Conservation (phyloP, 2,113 vertebrate species). For the Phylloscopus whistleri region DNA sequence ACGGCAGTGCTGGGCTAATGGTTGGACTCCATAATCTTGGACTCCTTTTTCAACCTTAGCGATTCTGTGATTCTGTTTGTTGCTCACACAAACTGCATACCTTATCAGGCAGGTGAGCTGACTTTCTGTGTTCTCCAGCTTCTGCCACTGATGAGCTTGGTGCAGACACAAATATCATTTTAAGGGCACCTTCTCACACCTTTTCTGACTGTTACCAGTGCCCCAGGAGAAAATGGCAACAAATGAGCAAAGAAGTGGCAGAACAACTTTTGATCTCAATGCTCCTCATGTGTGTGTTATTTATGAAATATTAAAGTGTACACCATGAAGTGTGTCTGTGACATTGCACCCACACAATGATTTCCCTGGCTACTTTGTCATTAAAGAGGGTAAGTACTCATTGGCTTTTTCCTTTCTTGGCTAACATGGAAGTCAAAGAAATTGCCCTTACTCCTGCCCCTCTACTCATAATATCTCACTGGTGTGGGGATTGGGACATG, state of each 20-base stretch:
- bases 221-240: not conserved
- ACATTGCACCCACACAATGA: not conserved
- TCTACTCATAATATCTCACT: not conserved
- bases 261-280: too few species aligned
- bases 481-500: not conserved
- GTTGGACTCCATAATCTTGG: not conserved
- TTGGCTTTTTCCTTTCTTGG: not conserved
- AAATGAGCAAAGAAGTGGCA: not conserved
- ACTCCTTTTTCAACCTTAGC: not conserved
- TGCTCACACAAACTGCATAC: not conserved
- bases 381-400: not conserved
- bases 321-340: not conserved
- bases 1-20: rapidly evolving
- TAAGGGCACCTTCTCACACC: not conserved
- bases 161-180: not conserved
- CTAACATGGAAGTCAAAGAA: not conserved
- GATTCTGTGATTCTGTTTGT: not conserved
- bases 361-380: not conserved
- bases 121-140: not conserved
- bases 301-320: not conserved
- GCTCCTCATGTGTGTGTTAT: not conserved
- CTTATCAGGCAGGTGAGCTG: not conserved
- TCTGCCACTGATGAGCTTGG: not conserved
- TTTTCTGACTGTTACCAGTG: not conserved
- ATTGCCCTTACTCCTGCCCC: not conserved